A percentile compares a stretch with the other conserved stretches of the same genome.
These are phyloP conservation scores for Phasianus colchicus DNA, from an alignment of 2,113 vertebrate species.

Conservation along the genomic window DNA sequence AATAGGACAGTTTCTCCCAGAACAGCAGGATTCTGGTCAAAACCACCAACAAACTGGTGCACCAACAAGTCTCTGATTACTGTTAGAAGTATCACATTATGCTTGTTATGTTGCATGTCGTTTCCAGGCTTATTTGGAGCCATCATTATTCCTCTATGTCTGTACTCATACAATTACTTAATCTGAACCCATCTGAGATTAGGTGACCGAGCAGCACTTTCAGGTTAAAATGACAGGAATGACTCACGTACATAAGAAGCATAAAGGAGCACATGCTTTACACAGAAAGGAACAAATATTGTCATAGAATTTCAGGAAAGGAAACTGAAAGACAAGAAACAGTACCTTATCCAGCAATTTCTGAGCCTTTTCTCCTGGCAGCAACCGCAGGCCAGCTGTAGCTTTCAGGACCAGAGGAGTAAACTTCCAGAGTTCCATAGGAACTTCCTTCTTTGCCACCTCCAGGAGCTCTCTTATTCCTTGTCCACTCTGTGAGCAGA, in stretches of 20 bases:
- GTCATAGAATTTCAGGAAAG: neutral
- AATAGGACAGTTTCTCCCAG: neutral
- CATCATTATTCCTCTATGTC: neutral
- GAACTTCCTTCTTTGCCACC: slow-evolving; percentile 85
- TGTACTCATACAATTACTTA: neutral
- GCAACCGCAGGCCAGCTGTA: slow-evolving; percentile 90
- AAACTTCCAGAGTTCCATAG: slow-evolving; percentile 79
- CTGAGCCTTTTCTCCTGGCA: slow-evolving; percentile 89
- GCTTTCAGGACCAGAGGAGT: slow-evolving; percentile 92
- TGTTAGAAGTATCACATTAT: neutral
- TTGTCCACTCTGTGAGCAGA: slow-evolving; percentile 77
- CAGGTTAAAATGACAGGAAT: neutral
- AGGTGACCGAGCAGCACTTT: neutral
- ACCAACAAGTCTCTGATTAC: neutral
- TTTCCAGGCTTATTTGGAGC: neutral
- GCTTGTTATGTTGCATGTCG: neutral
- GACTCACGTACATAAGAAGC: neutral
- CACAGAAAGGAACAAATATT: neutral
- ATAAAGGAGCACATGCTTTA: neutral
- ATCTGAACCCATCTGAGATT: neutral
- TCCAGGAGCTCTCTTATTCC: slow-evolving; percentile 87
- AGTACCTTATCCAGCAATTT: slow-evolving; percentile 86
- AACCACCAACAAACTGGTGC: neutral
- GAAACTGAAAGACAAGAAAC: neutral
- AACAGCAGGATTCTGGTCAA: neutral